phyloP scores from a whole-genome alignment of 2,113 vertebrate species.

The Catagonus wagneri region DNA sequence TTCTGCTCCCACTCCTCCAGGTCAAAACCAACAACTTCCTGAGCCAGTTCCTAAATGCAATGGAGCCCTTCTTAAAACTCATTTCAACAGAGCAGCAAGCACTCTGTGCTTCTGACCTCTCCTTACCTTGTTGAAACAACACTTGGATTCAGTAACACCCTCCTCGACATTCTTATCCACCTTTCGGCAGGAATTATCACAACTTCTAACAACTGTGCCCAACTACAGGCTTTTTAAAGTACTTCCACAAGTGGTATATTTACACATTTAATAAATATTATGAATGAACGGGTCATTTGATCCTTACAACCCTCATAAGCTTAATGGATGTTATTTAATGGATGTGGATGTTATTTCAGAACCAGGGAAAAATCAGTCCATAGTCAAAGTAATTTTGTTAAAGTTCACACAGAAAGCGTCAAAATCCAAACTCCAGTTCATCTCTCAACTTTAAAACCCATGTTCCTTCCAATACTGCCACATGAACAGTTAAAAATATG shows the following conservation, averaged over 20 bases:
- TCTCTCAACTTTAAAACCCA: not conserved
- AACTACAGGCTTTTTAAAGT: not conserved
- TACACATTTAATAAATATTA: not conserved
- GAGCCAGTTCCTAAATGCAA: not conserved
- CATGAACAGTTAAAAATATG: not conserved
- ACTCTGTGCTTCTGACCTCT: not conserved
- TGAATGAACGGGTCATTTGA: not conserved
- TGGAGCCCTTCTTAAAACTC: not conserved
- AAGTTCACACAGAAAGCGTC: not conserved
- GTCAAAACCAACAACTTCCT: not conserved
- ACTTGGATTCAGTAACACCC: not conserved
- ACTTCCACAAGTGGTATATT: not conserved
- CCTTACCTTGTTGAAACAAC: not conserved
- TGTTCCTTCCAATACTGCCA: not conserved
- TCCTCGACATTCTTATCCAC: not conserved
- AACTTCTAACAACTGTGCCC: not conserved
- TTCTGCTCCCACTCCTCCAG: not conserved
- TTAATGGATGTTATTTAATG: not conserved
- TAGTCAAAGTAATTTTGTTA: not conserved
- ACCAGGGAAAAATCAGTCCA: slow-evolving; percentile 29
- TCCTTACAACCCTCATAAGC: not conserved
- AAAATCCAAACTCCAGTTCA: not conserved
- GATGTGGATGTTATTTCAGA: not conserved
- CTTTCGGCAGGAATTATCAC: not conserved
- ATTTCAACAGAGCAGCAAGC: too few species aligned